These are phyloP conservation scores for Mesaphorura yosii DNA, from an alignment of 1,140 invertebrate genomes.

Conservation along the genomic window DNA sequence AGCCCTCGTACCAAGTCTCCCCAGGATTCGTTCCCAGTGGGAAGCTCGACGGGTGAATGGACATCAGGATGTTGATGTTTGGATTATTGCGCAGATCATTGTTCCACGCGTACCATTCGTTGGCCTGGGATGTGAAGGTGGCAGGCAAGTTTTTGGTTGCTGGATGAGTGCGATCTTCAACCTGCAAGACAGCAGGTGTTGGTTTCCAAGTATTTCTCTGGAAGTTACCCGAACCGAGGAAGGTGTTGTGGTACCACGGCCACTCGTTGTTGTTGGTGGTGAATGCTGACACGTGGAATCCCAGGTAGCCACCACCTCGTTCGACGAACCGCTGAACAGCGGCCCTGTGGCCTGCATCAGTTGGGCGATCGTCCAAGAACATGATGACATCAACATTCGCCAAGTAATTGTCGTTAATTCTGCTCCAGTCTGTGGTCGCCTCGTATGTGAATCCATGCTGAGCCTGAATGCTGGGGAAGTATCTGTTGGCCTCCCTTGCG, in stretches of 20 bases:
- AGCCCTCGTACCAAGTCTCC: constrained; percentile 19
- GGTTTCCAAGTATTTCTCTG: constrained; percentile 21
- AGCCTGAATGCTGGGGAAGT: background rate
- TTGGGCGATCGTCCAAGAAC: background rate
- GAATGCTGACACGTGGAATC: constrained; percentile 18
- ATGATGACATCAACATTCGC: background rate
- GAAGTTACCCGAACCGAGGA: constrained; percentile 19
- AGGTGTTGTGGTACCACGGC: constrained; percentile 21
- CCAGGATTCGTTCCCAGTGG: constrained; percentile 20
- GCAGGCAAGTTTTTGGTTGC: constrained; percentile 9
- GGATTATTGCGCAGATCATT: constrained; percentile 9
- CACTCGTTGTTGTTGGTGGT: constrained; percentile 7
- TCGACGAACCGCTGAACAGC: background rate
- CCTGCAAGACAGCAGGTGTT: constrained; percentile 10
- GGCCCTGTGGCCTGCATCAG: background rate
- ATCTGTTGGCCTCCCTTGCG: background rate
- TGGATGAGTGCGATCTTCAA: constrained; percentile 8
- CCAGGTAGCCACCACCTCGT: constrained; percentile 5
- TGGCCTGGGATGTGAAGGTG: constrained; percentile 2
- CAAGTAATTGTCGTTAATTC: background rate
- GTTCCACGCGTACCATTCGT: constrained; percentile 20
- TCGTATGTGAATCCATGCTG: background rate
- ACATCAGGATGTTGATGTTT: constrained; percentile 14
- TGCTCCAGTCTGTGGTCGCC: background rate
- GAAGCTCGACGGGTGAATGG: constrained; percentile 15